Conservation (phyloP, 2,113 vertebrate genomes). For the Pheucticus melanocephalus region DNA sequence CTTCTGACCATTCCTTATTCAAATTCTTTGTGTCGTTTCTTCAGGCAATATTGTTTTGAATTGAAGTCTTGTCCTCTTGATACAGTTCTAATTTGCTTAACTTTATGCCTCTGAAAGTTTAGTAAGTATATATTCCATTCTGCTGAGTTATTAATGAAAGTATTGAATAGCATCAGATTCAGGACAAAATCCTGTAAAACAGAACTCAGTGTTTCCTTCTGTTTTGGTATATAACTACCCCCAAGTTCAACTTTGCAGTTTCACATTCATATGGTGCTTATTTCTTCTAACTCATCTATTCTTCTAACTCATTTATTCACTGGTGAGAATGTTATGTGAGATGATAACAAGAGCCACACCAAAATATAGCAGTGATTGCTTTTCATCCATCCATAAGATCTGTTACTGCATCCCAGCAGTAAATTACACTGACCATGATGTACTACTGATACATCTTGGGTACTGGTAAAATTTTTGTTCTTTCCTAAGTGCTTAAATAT, state of each 20-base stretch:
- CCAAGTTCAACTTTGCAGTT: background rate
- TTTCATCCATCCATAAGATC: background rate
- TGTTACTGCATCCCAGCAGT: background rate
- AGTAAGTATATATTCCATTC: background rate
- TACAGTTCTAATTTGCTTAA: background rate
- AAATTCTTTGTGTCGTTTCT: background rate
- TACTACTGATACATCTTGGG: background rate
- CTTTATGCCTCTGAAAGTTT: background rate
- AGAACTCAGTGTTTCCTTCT: background rate
- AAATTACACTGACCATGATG: accelerated
- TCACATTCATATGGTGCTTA: background rate
- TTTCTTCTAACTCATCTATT: background rate
- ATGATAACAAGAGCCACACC: background rate
- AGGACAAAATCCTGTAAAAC: background rate
- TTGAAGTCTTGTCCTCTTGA: background rate
- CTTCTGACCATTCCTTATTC: background rate
- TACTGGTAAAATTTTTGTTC: background rate
- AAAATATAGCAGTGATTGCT: background rate
- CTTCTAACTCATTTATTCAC: background rate
- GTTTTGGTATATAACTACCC: background rate
- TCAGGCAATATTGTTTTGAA: background rate
- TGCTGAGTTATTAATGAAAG: background rate
- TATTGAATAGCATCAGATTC: background rate
- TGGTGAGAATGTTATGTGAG: background rate
- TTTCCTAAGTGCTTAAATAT: background rate